Percentiles rank a stretch among this genome's conserved stretches.
These are phyloP conservation scores for Dolichopus griseipennis DNA, from an alignment of 2,888 invertebrate species.

Conservation along the genomic window DNA sequence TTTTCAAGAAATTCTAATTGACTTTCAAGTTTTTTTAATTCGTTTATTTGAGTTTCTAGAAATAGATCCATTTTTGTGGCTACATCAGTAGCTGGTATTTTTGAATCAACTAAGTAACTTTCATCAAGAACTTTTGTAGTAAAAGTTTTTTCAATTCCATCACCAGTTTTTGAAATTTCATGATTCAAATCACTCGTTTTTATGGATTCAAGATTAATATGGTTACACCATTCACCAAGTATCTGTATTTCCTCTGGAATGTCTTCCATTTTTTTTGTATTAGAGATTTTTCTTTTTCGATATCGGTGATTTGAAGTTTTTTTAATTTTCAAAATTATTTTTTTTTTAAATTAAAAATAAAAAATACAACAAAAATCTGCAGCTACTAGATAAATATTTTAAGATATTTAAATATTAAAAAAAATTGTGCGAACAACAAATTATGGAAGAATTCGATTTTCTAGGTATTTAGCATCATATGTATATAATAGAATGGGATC, in stretches of 20 bases:
- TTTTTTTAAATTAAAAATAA: no score
- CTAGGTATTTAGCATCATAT: no score
- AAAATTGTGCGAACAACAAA: no score
- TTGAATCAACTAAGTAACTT: slow-evolving; percentile 46
- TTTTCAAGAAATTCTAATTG: slow-evolving; percentile 80
- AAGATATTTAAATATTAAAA: no score
- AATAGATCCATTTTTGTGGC: slow-evolving; percentile 75
- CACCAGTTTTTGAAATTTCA: slow-evolving; percentile 60
- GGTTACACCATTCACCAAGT: slow-evolving; percentile 82
- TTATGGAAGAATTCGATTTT: no score
- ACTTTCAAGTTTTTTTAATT: slow-evolving; percentile 87
- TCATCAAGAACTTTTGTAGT: slow-evolving; percentile 45
- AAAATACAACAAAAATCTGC: no score
- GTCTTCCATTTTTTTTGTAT: slow-evolving; percentile 92
- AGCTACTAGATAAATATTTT: no score
- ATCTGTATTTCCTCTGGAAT: slow-evolving; percentile 85
- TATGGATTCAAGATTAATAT: slow-evolving; percentile 80
- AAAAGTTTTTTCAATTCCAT: slow-evolving; percentile 72
- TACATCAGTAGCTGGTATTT: slow-evolving; percentile 53
- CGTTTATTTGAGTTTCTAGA: slow-evolving; percentile 93
- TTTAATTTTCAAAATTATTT: no score
- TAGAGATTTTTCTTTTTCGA: slow-evolving; percentile 70
- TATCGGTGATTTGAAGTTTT: no score
- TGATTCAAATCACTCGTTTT: slow-evolving; percentile 78
- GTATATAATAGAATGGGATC: no score